Conservation (phyloP, 2,113 vertebrate genomes). For the Halcyon malimbica region DNA sequence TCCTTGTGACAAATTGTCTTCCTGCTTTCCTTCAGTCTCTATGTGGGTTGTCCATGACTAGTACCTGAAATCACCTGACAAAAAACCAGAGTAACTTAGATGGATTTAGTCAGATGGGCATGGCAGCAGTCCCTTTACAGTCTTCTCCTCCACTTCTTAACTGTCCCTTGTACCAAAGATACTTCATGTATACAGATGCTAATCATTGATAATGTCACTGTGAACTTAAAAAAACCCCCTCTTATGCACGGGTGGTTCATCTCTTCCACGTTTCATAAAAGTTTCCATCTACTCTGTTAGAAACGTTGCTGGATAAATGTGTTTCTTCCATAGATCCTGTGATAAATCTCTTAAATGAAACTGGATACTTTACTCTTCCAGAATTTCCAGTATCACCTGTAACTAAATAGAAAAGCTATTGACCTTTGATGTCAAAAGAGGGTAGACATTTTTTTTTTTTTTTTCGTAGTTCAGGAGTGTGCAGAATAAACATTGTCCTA, state of each 20-base stretch:
- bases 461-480: neutral
- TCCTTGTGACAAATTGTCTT: neutral
- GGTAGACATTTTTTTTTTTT: neutral
- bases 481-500: neutral
- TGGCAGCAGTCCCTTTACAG: neutral
- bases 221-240: neutral
- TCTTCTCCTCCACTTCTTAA: neutral
- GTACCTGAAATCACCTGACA: neutral
- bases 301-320: neutral
- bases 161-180: neutral
- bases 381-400: neutral
- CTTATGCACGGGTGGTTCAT: neutral
- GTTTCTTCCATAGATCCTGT: neutral
- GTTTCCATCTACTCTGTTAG: neutral
- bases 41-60: neutral
- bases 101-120: neutral
- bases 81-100: neutral
- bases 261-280: neutral
- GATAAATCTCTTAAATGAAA: neutral
- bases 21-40: neutral
- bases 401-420: neutral
- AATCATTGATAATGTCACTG: neutral
- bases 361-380: neutral
- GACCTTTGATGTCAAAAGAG: neutral
- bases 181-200: neutral